phyloP scores from a whole-genome alignment of 2,797 vertebrate species.

The Crenuchus spilurus region DNA sequence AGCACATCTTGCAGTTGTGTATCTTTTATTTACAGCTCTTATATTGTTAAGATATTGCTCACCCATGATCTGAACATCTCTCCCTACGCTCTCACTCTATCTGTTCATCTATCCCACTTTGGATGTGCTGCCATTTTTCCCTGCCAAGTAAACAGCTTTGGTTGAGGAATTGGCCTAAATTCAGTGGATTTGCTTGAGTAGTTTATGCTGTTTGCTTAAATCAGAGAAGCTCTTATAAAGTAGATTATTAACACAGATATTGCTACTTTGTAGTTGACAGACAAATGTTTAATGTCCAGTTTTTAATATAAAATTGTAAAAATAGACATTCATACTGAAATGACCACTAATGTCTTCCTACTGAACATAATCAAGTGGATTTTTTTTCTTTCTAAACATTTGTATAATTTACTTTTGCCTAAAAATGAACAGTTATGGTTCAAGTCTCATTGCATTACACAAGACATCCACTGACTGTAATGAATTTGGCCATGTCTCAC shows the following conservation, averaged over 20 bases:
- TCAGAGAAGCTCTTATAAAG: slow-evolving; percentile 58
- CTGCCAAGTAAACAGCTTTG: slow-evolving; percentile 73
- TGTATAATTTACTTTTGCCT: slow-evolving; percentile 18
- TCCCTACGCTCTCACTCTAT: slow-evolving; percentile 5
- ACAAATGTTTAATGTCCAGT: slow-evolving; percentile 40
- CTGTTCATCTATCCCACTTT: slow-evolving; percentile 60
- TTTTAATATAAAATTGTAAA: background rate
- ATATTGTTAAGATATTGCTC: slow-evolving; percentile 30
- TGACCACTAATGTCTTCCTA: background rate
- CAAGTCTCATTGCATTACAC: slow-evolving; percentile 48
- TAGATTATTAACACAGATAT: slow-evolving; percentile 64
- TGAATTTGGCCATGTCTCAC: slow-evolving; percentile 61
- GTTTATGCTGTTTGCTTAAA: slow-evolving; percentile 63
- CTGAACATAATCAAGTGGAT: background rate
- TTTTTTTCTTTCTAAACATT: background rate
- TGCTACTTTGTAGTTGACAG: slow-evolving; percentile 68
- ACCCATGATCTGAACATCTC: slow-evolving; percentile 41
- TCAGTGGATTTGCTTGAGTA: slow-evolving; percentile 63
- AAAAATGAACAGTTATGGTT: slow-evolving; percentile 12
- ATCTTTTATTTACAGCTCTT: slow-evolving; percentile 17
- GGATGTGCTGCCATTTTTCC: slow-evolving; percentile 62
- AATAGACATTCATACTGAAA: background rate
- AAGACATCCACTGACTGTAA: slow-evolving; percentile 62
- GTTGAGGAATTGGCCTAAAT: slow-evolving; percentile 70
- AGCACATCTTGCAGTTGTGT: slow-evolving; percentile 21